Conservation (phyloP, 1,140 invertebrate species). For the Charaxes varanes region DNA sequence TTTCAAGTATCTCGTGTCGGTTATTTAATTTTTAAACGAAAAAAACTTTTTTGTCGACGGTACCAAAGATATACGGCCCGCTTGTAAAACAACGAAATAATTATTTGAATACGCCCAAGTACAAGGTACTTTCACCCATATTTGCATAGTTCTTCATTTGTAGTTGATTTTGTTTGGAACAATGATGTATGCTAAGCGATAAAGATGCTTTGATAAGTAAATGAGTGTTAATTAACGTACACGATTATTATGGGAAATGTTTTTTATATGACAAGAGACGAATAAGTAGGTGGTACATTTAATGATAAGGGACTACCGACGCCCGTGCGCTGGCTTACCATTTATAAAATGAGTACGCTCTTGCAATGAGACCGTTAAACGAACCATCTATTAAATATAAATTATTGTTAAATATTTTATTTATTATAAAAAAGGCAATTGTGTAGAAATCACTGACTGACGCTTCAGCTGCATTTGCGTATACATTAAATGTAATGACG, state of each 20-base stretch:
- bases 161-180: constrained; percentile 10
- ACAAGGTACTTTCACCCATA: constrained; percentile 13
- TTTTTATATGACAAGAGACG: too few relatives aligned
- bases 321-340: too few relatives aligned
- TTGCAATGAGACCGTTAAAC: too few relatives aligned
- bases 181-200: constrained; percentile 4
- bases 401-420: too few relatives aligned
- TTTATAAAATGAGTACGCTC: too few relatives aligned
- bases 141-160: constrained; percentile 7
- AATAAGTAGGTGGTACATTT: too few relatives aligned
- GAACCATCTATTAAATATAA: background rate
- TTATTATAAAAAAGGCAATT: background rate
- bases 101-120: constrained; percentile 12
- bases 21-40: too few relatives aligned
- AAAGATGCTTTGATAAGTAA: constrained; percentile 1
- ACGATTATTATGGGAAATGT: too few relatives aligned
- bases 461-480: too few relatives aligned
- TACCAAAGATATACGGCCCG: constrained; percentile 4
- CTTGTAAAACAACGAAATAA: constrained; percentile 13
- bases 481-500: constrained; percentile 1
- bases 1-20: too few relatives aligned
- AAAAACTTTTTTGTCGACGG: constrained; percentile 1
- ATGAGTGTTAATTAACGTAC: constrained; percentile 1
- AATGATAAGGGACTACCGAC: too few relatives aligned
- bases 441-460: too few relatives aligned